These are phyloP conservation scores for Hypomecis punctinalis DNA, from an alignment of 2,888 invertebrate species.

Conservation along the genomic window DNA sequence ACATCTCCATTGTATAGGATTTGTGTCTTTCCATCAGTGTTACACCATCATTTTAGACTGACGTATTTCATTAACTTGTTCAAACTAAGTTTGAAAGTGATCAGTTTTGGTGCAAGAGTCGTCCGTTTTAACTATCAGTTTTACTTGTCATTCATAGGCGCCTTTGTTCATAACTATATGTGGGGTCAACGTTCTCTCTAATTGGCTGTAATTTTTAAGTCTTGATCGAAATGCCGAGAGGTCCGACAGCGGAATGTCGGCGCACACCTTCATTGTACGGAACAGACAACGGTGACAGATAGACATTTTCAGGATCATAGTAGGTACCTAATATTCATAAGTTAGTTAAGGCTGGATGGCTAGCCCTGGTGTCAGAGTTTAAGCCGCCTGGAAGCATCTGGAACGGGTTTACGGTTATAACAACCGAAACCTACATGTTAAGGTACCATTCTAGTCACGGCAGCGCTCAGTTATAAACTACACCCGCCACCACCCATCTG, in stretches of 20 bases:
- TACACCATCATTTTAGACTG: neutral
- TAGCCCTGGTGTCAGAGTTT: too few species aligned
- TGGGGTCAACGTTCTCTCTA: slow-evolving; percentile 62
- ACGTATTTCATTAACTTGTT: neutral
- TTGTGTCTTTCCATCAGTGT: slow-evolving; percentile 17
- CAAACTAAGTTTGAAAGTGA: neutral
- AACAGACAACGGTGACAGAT: slow-evolving; percentile 12
- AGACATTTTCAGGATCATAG: slow-evolving; percentile 10
- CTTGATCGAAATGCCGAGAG: slow-evolving; percentile 61
- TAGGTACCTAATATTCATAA: too few species aligned
- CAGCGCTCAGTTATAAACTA: too few species aligned
- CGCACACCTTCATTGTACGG: slow-evolving; percentile 21
- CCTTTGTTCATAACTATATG: slow-evolving; percentile 40
- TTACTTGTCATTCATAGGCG: slow-evolving; percentile 19
- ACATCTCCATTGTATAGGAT: slow-evolving; percentile 27
- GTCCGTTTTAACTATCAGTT: slow-evolving; percentile 7
- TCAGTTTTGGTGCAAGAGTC: neutral
- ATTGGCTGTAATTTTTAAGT: slow-evolving; percentile 74
- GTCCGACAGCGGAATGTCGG: slow-evolving; percentile 55
- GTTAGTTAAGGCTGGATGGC: too few species aligned
- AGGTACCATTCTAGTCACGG: too few species aligned
- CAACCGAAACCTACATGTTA: too few species aligned
- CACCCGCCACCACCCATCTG: too few species aligned
- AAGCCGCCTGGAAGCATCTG: too few species aligned
- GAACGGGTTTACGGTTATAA: too few species aligned